Percentiles rank a stretch among this genome's conserved stretches.
These are phyloP conservation scores for Chesias legatella DNA, from an alignment of 2,888 invertebrate genomes.

Conservation along the genomic window DNA sequence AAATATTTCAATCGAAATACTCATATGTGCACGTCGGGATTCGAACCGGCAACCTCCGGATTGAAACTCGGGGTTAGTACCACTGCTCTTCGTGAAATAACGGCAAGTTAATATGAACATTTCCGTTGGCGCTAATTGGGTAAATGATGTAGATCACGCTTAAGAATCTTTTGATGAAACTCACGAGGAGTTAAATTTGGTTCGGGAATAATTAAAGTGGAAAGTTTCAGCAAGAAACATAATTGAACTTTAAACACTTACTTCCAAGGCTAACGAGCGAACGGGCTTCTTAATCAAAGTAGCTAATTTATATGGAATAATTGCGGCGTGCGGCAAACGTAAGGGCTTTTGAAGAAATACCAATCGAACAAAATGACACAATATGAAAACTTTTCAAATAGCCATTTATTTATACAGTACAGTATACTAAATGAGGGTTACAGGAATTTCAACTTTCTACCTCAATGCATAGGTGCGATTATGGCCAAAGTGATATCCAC, in stretches of 20 bases:
- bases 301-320: slow-evolving; percentile 12
- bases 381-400: slow-evolving; percentile 12
- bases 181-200: slow-evolving; percentile 1
- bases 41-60: no score
- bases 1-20: no score
- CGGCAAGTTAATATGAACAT: no score
- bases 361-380: slow-evolving; percentile 18
- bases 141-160: no score
- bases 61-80: no score
- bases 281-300: slow-evolving; percentile 16
- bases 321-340: slow-evolving; percentile 6
- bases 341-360: slow-evolving; percentile 16
- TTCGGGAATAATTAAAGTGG: slow-evolving; percentile 9
- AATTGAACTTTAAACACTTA: slow-evolving; percentile 13
- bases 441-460: slow-evolving; percentile 5
- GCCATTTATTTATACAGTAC: slow-evolving; percentile 5
- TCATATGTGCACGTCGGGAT: no score
- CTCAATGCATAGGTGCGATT: not conserved
- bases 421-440: slow-evolving; percentile 2
- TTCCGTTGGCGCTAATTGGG: no score
- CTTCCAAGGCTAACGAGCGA: slow-evolving; percentile 9
- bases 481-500: not conserved
- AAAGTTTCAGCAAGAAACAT: slow-evolving; percentile 18
- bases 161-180: not conserved
- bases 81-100: no score